phyloP scores from a whole-genome alignment of 2,113 vertebrate genomes.

The Bucco capensis region DNA sequence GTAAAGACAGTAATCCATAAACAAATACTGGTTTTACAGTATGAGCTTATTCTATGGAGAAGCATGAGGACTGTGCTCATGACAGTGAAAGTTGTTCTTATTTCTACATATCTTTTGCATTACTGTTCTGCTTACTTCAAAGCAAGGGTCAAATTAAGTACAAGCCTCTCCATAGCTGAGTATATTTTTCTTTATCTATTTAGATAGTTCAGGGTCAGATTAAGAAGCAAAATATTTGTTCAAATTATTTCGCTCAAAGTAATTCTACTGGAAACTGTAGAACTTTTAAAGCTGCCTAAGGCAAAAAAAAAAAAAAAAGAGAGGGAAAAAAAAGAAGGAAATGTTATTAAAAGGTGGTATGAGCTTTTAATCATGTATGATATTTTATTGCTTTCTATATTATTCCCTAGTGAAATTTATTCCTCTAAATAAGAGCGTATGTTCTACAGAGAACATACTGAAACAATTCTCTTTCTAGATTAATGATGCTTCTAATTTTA shows the following conservation, averaged over 20 bases:
- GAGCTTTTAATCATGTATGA: neutral
- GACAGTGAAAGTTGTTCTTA: neutral
- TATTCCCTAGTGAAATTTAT: neutral
- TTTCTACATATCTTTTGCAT: neutral
- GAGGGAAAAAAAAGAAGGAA: neutral
- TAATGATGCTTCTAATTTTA: neutral
- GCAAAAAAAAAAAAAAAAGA: neutral
- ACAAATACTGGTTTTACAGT: neutral
- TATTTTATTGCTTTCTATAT: neutral
- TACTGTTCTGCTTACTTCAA: neutral
- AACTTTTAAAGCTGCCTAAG: neutral
- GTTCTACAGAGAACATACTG: neutral
- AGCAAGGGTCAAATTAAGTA: neutral
- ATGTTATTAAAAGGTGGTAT: neutral
- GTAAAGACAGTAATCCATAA: neutral
- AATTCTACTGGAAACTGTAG: neutral
- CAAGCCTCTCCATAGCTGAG: neutral
- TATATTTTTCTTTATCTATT: neutral
- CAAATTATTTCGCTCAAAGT: neutral
- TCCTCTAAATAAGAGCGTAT: neutral
- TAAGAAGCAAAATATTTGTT: neutral
- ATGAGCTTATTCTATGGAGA: neutral
- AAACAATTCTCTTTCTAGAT: neutral
- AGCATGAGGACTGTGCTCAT: neutral
- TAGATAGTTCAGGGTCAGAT: neutral